phyloP scores from a whole-genome alignment of 2,113 vertebrate species.

The Rhineura floridana region DNA sequence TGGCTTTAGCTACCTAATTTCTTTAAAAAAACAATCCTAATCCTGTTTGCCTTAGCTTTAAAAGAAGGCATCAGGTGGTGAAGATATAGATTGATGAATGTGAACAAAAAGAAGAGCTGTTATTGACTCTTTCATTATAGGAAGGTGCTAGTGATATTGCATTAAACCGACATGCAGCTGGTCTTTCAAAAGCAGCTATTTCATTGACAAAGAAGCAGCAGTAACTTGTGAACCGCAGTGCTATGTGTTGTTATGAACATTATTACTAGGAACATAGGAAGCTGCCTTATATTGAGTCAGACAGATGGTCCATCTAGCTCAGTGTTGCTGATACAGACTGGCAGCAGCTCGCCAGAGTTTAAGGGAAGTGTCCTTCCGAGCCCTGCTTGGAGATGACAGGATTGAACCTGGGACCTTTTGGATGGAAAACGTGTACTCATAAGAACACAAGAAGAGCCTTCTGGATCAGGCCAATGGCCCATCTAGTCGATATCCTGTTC shows the following conservation, averaged over 20 bases:
- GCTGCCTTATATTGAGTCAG: too few species aligned
- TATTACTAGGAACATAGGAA: not conserved
- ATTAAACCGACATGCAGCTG: not conserved
- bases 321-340: too few species aligned
- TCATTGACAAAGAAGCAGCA: not conserved
- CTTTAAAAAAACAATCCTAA: too few species aligned
- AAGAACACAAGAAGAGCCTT: too few species aligned
- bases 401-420: too few species aligned
- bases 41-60: slow-evolving; percentile 7
- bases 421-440: too few species aligned
- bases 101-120: not conserved
- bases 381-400: too few species aligned
- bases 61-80: not conserved
- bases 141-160: not conserved
- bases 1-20: not conserved
- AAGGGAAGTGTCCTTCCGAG: too few species aligned
- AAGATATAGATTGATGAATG: not conserved
- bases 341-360: too few species aligned
- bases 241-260: not conserved
- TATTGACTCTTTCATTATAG: not conserved
- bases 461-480: too few species aligned
- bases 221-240: not conserved
- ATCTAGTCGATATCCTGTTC: too few species aligned
- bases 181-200: not conserved
- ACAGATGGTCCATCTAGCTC: too few species aligned